Conservation (phyloP, 2,113 vertebrate species). For the Typhlomys cinereus region DNA sequence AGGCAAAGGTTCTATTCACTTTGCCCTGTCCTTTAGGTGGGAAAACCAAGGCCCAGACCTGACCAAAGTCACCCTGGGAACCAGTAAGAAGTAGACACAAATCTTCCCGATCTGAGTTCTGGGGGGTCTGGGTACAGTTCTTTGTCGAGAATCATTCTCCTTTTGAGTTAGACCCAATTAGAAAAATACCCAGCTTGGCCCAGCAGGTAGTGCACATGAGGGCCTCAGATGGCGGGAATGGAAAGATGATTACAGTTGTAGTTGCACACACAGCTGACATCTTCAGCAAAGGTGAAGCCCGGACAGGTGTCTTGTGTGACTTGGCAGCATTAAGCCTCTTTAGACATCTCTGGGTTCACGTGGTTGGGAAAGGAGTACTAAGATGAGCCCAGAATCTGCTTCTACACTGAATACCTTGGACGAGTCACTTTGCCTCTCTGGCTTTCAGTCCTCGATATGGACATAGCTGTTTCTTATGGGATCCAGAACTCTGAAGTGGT, state of each 20-base stretch:
- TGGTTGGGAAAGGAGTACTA: not conserved
- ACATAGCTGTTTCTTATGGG: not conserved
- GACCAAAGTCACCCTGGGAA: not conserved
- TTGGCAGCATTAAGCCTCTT: not conserved
- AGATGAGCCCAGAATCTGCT: not conserved
- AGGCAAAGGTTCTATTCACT: not conserved
- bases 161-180: not conserved
- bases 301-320: not conserved
- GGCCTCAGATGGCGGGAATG: not conserved
- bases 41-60: not conserved
- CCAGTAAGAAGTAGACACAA: not conserved
- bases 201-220: not conserved
- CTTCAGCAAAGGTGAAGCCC: not conserved
- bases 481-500: not conserved
- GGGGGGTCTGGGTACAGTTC: not conserved
- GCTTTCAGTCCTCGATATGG: not conserved
- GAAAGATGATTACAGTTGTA: fast-evolving
- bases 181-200: not conserved
- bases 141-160: not conserved
- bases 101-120: not conserved
- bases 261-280: not conserved
- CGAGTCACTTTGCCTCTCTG: not conserved
- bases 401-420: not conserved
- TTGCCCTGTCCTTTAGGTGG: not conserved
- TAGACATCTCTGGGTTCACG: not conserved